These are phyloP conservation scores for Chrysolina haemoptera DNA, from an alignment of 2,888 invertebrate species.

Conservation along the genomic window DNA sequence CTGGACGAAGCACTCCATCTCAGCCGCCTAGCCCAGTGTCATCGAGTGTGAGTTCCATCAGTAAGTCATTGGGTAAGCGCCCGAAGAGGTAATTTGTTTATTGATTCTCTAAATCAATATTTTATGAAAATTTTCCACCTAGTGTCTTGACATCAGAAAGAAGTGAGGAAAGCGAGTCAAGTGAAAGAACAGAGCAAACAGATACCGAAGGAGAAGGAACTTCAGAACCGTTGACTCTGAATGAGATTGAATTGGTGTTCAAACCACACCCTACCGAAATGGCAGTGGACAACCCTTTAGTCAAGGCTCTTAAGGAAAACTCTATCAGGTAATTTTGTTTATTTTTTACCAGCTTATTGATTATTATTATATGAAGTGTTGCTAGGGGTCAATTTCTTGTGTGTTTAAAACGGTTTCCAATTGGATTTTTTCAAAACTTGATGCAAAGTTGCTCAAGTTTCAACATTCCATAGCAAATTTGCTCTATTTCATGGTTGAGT, in stretches of 20 bases:
- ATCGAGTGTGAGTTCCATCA: conserved; percentile 80
- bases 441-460: too few relatives aligned
- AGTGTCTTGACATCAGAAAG: conserved; percentile 67
- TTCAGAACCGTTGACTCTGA: conserved; percentile 83
- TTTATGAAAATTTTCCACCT: conserved; percentile 61
- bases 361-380: too few relatives aligned
- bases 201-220: conserved; percentile 87
- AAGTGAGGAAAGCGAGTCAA: conserved; percentile 83
- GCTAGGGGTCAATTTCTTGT: too few relatives aligned
- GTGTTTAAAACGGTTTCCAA: too few relatives aligned
- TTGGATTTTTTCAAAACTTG: too few relatives aligned
- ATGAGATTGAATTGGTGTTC: conserved; percentile 96
- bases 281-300: conserved; percentile 87
- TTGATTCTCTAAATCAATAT: not conserved
- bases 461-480: too few relatives aligned
- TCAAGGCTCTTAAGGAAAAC: conserved; percentile 87
- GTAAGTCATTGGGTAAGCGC: conserved; percentile 78
- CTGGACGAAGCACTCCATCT: conserved; percentile 79
- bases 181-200: conserved; percentile 74
- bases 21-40: conserved; percentile 77
- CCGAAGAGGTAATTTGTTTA: conserved; percentile 73
- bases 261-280: conserved; percentile 96
- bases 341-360: too few relatives aligned
- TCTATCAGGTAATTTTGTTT: conserved; percentile 75
- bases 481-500: too few relatives aligned